Evolutionary conservation across 2,888 invertebrate genomes (phyloP).

Genomic region (Agrilus biguttatus): DNA sequence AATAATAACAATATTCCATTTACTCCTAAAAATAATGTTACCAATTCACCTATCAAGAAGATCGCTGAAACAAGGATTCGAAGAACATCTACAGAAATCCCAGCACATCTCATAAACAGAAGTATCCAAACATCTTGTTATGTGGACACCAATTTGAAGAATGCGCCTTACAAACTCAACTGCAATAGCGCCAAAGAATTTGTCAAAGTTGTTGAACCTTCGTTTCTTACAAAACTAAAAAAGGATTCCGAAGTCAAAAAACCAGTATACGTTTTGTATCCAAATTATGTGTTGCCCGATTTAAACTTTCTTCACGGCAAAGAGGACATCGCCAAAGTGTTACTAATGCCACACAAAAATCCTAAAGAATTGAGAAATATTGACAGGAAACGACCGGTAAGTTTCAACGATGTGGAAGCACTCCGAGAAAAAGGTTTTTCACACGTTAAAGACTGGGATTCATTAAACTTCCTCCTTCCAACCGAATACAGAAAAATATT

Average conservation of each 20-base stretch:
- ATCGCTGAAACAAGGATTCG: background rate
- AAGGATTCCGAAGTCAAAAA: conserved; percentile 38
- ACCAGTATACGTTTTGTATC: conserved; percentile 80
- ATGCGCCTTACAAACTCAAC: conserved; percentile 19
- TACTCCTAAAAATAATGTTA: background rate
- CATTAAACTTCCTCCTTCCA: conserved; percentile 75
- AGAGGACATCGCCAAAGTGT: conserved; percentile 43
- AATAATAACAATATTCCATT: background rate
- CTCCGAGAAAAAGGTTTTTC: conserved; percentile 65
- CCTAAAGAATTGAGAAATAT: conserved; percentile 30
- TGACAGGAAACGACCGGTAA: conserved; percentile 49
- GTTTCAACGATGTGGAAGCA: conserved; percentile 69
- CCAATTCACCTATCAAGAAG: no score
- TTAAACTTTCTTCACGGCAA: conserved; percentile 58
- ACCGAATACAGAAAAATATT: conserved; percentile 67
- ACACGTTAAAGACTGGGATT: conserved; percentile 89
- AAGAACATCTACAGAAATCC: conserved; percentile 18
- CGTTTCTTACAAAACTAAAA: conserved; percentile 53
- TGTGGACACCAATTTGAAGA: conserved; percentile 23
- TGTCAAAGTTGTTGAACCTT: conserved; percentile 51
- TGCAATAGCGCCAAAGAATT: conserved; percentile 26
- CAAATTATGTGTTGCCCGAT: conserved; percentile 81
- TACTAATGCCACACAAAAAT: conserved; percentile 52
- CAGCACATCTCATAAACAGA: conserved; percentile 47
- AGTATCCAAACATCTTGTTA: conserved; percentile 61